phyloP scores from a whole-genome alignment of 2,113 vertebrate genomes.

The Melanerpes formicivorus region DNA sequence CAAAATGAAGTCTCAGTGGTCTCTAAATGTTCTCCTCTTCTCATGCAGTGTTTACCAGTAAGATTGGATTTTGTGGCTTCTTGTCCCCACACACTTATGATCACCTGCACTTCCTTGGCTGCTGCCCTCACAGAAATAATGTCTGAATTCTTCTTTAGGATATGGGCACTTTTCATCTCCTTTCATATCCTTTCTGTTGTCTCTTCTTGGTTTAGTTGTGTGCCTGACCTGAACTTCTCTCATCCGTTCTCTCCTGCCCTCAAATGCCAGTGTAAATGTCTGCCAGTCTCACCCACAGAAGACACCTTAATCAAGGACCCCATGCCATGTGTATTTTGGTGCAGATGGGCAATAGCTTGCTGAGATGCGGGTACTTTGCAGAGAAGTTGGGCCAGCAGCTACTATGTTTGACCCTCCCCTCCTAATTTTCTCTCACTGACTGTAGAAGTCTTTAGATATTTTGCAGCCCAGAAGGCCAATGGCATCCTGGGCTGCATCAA shows the following conservation, averaged over 20 bases:
- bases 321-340: not conserved
- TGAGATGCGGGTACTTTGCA: not conserved
- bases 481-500: too few relatives aligned
- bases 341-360: not conserved
- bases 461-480: too few relatives aligned
- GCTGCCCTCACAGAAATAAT: not conserved
- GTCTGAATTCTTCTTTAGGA: not conserved
- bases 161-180: not conserved
- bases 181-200: not conserved
- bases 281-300: not conserved
- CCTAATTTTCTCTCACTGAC: not conserved
- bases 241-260: not conserved
- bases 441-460: not conserved
- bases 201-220: not conserved
- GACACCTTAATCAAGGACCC: accelerated
- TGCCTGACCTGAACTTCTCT: not conserved
- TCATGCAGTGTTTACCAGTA: not conserved
- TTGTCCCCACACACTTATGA: not conserved
- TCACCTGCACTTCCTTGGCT: not conserved
- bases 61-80: not conserved
- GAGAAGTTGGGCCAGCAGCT: not conserved
- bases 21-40: not conserved
- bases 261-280: not conserved
- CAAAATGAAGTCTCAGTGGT: not conserved
- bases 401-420: not conserved